Percentiles rank a stretch among this genome's conserved stretches.
Conservation (phyloP, 2,113 vertebrate species). For the Atlantisia rogersi region DNA sequence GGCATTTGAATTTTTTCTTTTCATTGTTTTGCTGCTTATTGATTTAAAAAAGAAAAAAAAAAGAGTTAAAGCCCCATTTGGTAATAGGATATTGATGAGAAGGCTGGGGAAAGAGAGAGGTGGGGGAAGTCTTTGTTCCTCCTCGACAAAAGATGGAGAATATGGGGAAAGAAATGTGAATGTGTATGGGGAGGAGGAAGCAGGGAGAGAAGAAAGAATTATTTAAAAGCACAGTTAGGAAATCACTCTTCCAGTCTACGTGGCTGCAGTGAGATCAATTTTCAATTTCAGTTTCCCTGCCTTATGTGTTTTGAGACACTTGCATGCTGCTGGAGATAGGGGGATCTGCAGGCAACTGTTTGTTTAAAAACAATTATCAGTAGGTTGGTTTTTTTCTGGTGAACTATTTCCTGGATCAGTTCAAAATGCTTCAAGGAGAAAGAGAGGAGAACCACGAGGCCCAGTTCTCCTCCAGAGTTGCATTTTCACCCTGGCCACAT, state of each 20-base stretch:
- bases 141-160: conserved; percentile 40
- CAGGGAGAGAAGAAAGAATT: not conserved
- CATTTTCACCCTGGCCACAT: not conserved
- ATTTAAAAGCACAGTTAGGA: conserved; percentile 59
- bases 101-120: not conserved
- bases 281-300: conserved; percentile 64
- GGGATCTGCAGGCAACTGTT: conserved; percentile 30
- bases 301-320: conserved; percentile 56
- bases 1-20: conserved; percentile 29
- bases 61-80: not conserved
- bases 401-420: conserved; percentile 28
- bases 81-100: conserved; percentile 67
- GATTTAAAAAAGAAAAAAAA: not conserved
- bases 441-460: not conserved
- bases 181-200: not conserved
- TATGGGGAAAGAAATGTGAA: conserved; percentile 11
- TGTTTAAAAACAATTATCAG: conserved; percentile 49
- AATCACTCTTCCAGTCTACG: conserved; percentile 27
- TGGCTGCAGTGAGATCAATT: conserved; percentile 60
- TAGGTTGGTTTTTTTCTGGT: not conserved
- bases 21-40: conserved; percentile 32
- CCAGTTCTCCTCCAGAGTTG: not conserved
- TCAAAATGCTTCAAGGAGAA: not conserved
- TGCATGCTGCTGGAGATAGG: not conserved
- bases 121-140: conserved; percentile 59